These are phyloP conservation scores for Chelonus formosanus DNA, from an alignment of 2,888 invertebrate genomes.

Conservation along the genomic window DNA sequence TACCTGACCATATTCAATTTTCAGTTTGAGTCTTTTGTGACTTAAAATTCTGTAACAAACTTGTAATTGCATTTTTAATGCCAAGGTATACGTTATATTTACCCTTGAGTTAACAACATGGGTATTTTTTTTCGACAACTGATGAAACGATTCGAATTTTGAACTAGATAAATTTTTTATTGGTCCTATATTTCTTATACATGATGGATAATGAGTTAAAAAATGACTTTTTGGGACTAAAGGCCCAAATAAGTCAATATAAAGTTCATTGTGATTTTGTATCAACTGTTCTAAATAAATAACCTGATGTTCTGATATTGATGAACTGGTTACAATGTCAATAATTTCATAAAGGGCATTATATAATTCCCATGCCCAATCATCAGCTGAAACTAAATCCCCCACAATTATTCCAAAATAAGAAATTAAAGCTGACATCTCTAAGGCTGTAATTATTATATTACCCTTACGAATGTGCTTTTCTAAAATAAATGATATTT, in stretches of 20 bases:
- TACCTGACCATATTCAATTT: neutral
- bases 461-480: neutral
- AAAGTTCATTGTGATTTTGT: conserved; percentile 4
- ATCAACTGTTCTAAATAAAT: neutral
- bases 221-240: no score
- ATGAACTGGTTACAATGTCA: neutral
- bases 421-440: neutral
- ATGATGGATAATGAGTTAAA: conserved; percentile 7
- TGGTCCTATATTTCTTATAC: neutral
- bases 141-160: neutral
- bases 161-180: neutral
- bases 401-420: neutral
- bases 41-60: neutral
- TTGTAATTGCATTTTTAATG: neutral
- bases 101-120: neutral
- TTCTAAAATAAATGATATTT: neutral
- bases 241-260: neutral
- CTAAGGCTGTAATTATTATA: conserved; percentile 5
- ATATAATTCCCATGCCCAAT: neutral
- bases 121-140: conserved; percentile 1
- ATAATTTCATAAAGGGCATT: neutral
- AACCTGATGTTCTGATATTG: conserved; percentile 1
- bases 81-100: conserved; percentile 1
- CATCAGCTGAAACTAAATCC: conserved; percentile 2
- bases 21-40: neutral